Conservation (phyloP, 2,797 vertebrate genomes). For the Labeo calbasu region DNA sequence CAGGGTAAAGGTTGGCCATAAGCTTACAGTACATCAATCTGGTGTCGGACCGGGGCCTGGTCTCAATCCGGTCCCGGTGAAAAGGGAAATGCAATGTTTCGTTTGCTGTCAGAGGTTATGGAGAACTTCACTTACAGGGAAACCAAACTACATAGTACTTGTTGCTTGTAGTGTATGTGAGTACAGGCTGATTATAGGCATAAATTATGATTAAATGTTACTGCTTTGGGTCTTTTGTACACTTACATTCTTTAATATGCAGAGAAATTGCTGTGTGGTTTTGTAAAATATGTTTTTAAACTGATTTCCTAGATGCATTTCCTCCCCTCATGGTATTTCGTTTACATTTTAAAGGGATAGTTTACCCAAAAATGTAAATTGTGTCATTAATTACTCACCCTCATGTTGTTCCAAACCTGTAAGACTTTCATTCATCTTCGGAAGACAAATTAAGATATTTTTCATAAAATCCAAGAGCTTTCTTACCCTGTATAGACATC, state of each 20-base stretch:
- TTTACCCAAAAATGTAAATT: no score
- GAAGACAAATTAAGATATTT: no score
- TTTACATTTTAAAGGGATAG: not conserved
- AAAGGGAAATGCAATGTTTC: slow-evolving; percentile 55
- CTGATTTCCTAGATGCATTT: not conserved
- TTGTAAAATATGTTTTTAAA: not conserved
- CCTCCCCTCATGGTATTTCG: not conserved
- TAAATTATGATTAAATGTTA: not conserved
- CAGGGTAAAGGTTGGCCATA: slow-evolving; percentile 65
- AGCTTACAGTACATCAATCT: slow-evolving; percentile 67
- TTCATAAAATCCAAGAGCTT: no score
- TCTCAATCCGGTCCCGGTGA: slow-evolving; percentile 59
- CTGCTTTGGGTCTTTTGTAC: not conserved
- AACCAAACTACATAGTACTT: not conserved
- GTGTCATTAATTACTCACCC: no score
- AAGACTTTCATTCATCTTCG: no score
- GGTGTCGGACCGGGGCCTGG: slow-evolving; percentile 48
- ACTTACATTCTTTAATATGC: not conserved
- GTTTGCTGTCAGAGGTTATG: slow-evolving; percentile 44
- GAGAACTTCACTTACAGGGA: slow-evolving; percentile 19
- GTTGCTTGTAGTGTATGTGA: not conserved
- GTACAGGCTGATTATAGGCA: not conserved
- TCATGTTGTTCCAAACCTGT: no score
- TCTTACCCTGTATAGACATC: no score
- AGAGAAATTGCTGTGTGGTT: not conserved